Conservation (phyloP, 2,797 vertebrate species). For the Carapus acus region DNA sequence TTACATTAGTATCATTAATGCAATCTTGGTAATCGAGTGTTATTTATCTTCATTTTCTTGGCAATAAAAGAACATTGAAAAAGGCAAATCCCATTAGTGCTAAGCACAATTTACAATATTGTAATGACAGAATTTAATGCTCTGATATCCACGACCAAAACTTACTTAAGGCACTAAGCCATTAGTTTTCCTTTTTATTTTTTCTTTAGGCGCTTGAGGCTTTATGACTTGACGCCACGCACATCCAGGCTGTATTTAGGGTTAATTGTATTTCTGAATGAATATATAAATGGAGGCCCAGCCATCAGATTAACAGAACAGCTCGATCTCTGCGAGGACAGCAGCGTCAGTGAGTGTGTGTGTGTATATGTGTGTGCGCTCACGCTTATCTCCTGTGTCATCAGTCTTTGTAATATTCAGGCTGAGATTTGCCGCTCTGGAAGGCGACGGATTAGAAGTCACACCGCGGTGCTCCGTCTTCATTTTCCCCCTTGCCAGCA, state of each 20-base stretch:
- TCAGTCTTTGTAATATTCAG: slow-evolving; percentile 48
- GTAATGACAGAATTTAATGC: slow-evolving; percentile 16
- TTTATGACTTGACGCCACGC: slow-evolving; percentile 23
- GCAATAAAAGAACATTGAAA: no score
- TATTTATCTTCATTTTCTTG: no score
- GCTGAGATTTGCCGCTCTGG: slow-evolving; percentile 45
- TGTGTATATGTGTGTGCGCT: no score
- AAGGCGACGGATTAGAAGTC: slow-evolving; percentile 49
- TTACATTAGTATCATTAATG: no score
- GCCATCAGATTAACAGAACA: slow-evolving; percentile 34
- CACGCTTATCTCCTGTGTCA: slow-evolving; percentile 52
- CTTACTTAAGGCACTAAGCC: slow-evolving; percentile 9
- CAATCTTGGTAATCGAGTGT: no score
- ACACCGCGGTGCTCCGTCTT: slow-evolving; percentile 43
- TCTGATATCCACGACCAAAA: slow-evolving; percentile 11
- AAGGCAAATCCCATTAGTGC: no score
- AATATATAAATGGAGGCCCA: slow-evolving; percentile 28
- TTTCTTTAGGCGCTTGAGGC: no score
- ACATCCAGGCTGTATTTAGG: slow-evolving; percentile 16
- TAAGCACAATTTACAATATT: background rate
- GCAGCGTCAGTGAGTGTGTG: no score
- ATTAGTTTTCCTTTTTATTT: no score
- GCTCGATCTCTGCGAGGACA: slow-evolving; percentile 13
- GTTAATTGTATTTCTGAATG: slow-evolving; percentile 50
- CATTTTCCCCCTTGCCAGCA: slow-evolving; percentile 45